Evolutionary conservation across 2,888 invertebrate genomes (phyloP).

Genomic region (Cerceris ruficornis): DNA sequence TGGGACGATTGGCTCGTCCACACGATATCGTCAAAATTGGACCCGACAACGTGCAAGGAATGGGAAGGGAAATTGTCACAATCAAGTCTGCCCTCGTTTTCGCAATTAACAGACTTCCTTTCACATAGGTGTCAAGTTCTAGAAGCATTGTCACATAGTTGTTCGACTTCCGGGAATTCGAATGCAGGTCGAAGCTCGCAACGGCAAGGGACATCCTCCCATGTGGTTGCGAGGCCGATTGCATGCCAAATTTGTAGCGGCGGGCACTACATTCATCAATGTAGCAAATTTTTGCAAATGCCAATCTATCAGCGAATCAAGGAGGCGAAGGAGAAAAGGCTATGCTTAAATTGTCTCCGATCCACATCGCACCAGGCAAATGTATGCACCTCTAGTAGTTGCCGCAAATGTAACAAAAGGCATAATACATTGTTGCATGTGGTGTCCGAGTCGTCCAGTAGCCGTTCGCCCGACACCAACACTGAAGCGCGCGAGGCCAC

Average conservation of each 20-base stretch:
- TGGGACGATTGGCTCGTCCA: slow-evolving; percentile 64
- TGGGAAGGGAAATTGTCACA: slow-evolving; percentile 49
- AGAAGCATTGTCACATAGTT: background rate
- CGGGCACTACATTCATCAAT: background rate
- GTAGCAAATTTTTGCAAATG: background rate
- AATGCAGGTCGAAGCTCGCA: background rate
- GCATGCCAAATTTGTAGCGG: background rate
- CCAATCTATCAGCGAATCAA: background rate
- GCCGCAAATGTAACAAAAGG: background rate
- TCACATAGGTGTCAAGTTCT: slow-evolving; percentile 45
- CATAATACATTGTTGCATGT: slow-evolving; percentile 9
- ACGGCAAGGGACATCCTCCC: background rate
- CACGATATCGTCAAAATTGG: slow-evolving; percentile 39
- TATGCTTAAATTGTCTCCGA: slow-evolving; percentile 7
- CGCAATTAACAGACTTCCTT: slow-evolving; percentile 52
- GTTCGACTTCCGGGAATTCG: background rate
- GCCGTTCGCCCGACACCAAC: background rate
- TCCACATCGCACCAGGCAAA: background rate
- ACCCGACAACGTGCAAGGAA: slow-evolving; percentile 23
- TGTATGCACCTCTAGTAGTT: background rate
- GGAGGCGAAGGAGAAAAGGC: background rate
- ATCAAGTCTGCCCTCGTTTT: background rate
- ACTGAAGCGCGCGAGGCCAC: background rate
- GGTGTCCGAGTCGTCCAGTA: background rate
- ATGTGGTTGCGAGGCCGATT: background rate